Evolutionary conservation across 2,888 invertebrate genomes (phyloP), one percentile per base, ranked within the genome.

Genomic region (Drosophila macrothrix): DNA sequence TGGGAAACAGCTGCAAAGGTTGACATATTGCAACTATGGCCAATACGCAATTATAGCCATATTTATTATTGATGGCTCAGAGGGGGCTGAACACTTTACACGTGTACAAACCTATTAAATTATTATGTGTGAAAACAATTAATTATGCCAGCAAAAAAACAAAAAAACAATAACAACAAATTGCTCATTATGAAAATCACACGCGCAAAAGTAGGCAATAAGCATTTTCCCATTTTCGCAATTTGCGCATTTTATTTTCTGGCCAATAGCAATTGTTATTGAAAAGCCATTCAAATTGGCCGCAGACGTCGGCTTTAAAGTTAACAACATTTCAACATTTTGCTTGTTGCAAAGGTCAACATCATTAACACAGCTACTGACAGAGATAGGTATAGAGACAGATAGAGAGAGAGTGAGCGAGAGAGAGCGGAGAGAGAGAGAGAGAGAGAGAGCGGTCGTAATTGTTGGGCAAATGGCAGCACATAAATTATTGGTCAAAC

Each of bases 111-210:
- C 76, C 82, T 60, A 88, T 90, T 84, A 84, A 90, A 90, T 90
- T 91, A 91, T 91, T 92, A 92, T 92, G 92, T 92, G 92, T 92
- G 91, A 92, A 92, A 92, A 91, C 92, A 92, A 92, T 92, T 92
- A 92, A 92, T 92, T 92, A 91, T 92, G 80, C 86, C 62, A 72
- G 69, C 60, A 73, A 71, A 58, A 22, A 49, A 52, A 46, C 28
- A 14, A 75, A 69, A 60, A 22, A 43, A 52, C 46, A 43, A 14
- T 19, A 41, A 50, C 54, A 52, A 60, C 65, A 76, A 76, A 68
- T 75, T 67, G 87, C 87, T 85, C 90, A 87, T 85, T 87, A 85
- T 89, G 78, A 66, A 77, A 89, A 87, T 82, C 84, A 75, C 61
- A 72, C 79, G 84, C 85, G 63, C 68, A 80, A 73, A 86, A 90